phyloP scores from a whole-genome alignment of 2,113 vertebrate genomes.

The Deroptyus accipitrinus region DNA sequence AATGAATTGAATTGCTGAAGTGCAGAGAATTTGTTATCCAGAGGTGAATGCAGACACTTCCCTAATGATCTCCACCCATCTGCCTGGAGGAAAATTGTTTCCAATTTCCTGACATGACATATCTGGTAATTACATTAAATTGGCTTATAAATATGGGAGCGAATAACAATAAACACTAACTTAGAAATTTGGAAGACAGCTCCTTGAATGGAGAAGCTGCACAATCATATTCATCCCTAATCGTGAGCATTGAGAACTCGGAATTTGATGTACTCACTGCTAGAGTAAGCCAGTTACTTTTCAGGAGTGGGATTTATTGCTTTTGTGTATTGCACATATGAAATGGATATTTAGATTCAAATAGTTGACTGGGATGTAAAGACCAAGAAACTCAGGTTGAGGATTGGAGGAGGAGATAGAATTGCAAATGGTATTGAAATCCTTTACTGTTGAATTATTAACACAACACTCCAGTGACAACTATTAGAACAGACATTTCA shows the following conservation, averaged over 20 bases:
- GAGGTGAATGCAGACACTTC: constrained; percentile 6
- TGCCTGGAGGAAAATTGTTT: constrained; percentile 16
- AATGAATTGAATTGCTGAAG: background rate
- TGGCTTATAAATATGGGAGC: background rate
- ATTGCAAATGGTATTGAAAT: background rate
- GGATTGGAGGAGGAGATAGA: background rate
- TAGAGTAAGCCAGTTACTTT: background rate
- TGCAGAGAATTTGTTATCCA: background rate
- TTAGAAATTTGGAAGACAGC: background rate
- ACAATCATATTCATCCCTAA: background rate
- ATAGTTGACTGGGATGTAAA: background rate
- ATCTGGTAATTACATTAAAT: constrained; percentile 25
- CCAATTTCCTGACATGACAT: constrained; percentile 31
- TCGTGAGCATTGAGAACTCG: background rate
- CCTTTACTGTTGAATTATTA: background rate
- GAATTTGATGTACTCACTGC: background rate
- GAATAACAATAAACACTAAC: background rate
- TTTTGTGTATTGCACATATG: background rate
- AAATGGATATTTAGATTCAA: background rate
- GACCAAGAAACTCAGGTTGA: background rate
- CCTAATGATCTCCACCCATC: constrained; percentile 23
- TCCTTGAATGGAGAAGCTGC: background rate
- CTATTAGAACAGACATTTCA: background rate
- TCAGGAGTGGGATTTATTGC: background rate
- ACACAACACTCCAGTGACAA: background rate